Evolutionary conservation across 1,140 invertebrate genomes (phyloP).

Genomic region (Anastrepha obliqua): DNA sequence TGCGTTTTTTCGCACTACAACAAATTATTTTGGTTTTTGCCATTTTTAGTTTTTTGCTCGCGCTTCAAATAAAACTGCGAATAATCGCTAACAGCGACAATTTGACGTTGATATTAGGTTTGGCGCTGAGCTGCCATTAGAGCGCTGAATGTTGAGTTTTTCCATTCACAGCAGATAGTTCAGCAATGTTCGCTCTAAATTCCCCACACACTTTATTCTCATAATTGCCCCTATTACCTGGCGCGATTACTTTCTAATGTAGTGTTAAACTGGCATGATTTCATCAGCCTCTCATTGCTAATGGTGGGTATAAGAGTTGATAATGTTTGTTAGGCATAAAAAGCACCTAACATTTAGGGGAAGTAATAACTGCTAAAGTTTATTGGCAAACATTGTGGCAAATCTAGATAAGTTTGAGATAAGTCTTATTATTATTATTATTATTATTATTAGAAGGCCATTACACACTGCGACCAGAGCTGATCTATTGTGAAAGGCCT

Average conservation of each 20-base stretch:
- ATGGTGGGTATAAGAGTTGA: slow-evolving; percentile 24
- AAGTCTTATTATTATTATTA: too few relatives aligned
- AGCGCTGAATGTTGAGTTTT: neutral
- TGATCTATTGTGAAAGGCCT: too few relatives aligned
- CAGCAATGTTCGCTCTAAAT: neutral
- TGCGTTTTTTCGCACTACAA: neutral
- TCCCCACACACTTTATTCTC: neutral
- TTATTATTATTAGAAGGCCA: too few relatives aligned
- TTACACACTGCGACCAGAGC: too few relatives aligned
- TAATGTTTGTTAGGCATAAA: neutral
- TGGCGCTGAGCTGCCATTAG: neutral
- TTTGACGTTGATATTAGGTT: neutral
- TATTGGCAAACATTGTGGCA: too few relatives aligned
- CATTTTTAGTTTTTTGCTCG: neutral
- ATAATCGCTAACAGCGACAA: slow-evolving; percentile 35
- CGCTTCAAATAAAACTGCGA: neutral
- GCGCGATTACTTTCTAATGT: slow-evolving; percentile 4
- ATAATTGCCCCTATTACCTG: neutral
- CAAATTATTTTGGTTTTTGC: neutral
- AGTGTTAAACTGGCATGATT: slow-evolving; percentile 41
- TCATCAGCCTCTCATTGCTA: neutral
- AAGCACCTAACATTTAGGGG: neutral
- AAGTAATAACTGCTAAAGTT: too few relatives aligned
- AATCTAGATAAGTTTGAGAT: too few relatives aligned
- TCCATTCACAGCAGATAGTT: neutral